Base-by-base conservation (phyloP, 2,797 vertebrate genomes). In the Diglossa cyanea region DNA sequence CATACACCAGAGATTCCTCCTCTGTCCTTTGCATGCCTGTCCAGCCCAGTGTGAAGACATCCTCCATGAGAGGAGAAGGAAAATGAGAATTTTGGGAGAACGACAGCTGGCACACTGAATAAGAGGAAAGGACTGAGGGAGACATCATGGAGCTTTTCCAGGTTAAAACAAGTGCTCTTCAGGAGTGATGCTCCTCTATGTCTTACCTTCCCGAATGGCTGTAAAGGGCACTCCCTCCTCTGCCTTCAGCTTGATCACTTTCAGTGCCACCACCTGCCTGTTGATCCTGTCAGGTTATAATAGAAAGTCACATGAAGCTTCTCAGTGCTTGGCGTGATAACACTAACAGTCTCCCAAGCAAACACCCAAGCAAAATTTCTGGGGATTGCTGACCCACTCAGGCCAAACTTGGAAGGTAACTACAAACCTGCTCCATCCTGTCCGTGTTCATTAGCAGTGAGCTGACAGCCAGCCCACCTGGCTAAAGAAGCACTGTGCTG, bases 161-260 rank as follows among this genome's bases (percentile, higher is more conserved):
- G 33, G 13, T 82, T 62, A 82, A 91, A 93, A 76, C 12, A 88
- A 84, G 53, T 4, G 17, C 23, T 82, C 7, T 89, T 82, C 47
- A 58, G 55, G 60, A 72, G 71, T 33, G 11, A 68, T 28, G 7
- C 62, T 71, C 25, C 58, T 66, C 51, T 51, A 0, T 26, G 39
- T 4, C 66, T 97, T 97, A 99, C 99, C 98, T 98, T 99, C 99
- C 96, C 98, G 93, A 92, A 99, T 99, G 75, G 99, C 98, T 7
- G 98, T 99, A 95, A 99, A 99, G 2, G 98, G 98, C 44, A 98
- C 95, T 3, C 98, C 99, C 84, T 99, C 98, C 88, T 99, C 98
- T 3, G 96, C 97, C 90, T 99, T 98, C 98, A 98, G 98, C 5
- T 96, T 98, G 79, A 99, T 99, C 91, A 98, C 98, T 96, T 99